Evolutionary conservation across 2,113 vertebrate species (phyloP).

Genomic region (Pseudolaguvia tuberculata): DNA sequence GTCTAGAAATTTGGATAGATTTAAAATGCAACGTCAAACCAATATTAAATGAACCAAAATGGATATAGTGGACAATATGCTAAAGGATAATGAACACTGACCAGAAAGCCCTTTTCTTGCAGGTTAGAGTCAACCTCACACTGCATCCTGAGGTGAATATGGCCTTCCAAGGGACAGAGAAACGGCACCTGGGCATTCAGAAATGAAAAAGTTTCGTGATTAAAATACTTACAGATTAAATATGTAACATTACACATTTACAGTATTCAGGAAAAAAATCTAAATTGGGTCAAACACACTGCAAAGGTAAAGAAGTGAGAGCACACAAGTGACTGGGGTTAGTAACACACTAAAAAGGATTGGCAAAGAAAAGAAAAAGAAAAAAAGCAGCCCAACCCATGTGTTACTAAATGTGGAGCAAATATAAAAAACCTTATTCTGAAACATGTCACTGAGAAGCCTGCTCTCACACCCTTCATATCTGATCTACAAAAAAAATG

Average conservation of each 20-base stretch:
- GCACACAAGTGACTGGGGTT: background rate
- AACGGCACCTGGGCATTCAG: slow-evolving; percentile 77
- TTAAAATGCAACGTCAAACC: background rate
- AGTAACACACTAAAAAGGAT: background rate
- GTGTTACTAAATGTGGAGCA: slow-evolving; percentile 48
- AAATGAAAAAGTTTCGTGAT: background rate
- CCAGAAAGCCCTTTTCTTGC: slow-evolving; percentile 90
- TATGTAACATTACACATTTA: background rate
- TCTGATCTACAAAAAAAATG: slow-evolving; percentile 77
- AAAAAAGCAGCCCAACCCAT: slow-evolving; percentile 28
- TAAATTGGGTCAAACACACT: background rate
- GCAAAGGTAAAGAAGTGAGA: background rate
- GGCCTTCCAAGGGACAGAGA: slow-evolving; percentile 88
- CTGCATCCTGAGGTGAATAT: slow-evolving; percentile 85
- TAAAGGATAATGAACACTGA: slow-evolving; percentile 62
- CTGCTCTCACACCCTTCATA: slow-evolving; percentile 78
- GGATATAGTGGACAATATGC: background rate
- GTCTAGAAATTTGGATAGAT: slow-evolving; percentile 66
- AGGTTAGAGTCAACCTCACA: slow-evolving; percentile 85
- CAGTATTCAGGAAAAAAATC: background rate
- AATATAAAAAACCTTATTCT: slow-evolving; percentile 76
- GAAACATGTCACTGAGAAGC: slow-evolving; percentile 83
- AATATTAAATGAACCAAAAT: background rate
- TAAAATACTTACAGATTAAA: background rate
- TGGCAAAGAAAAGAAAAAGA: background rate